Evolutionary conservation across 2,113 vertebrate genomes (phyloP).

Genomic region (Rhadina sibilatrix): DNA sequence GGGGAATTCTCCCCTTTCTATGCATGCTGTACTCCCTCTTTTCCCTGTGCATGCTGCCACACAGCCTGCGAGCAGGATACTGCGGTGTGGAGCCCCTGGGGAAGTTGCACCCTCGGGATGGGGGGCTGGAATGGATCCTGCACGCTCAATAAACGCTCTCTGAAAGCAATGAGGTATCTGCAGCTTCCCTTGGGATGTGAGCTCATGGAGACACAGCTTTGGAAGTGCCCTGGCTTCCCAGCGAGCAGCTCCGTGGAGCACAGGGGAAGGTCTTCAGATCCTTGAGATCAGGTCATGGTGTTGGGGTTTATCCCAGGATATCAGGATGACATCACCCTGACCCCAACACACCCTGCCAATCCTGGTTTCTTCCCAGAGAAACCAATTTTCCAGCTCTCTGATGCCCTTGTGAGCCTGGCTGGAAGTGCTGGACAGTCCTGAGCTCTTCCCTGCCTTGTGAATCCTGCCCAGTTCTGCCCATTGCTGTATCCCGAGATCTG

Average conservation of each 20-base stretch:
- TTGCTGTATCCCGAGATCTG: fast-evolving
- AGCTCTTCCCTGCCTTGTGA: too few relatives aligned
- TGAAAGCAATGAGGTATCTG: background rate
- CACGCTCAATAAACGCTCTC: fast-evolving
- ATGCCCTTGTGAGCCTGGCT: background rate
- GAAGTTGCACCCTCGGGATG: background rate
- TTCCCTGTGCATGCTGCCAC: background rate
- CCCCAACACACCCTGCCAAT: fast-evolving
- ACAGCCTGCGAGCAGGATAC: fast-evolving
- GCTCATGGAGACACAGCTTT: background rate
- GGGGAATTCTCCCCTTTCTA: background rate
- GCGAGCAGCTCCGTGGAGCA: fast-evolving
- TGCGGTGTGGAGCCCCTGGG: background rate
- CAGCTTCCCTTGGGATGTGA: background rate
- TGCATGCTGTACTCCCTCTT: background rate
- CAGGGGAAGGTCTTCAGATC: background rate
- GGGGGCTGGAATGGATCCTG: background rate
- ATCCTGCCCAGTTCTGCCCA: fast-evolving
- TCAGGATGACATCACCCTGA: too few relatives aligned
- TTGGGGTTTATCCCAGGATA: background rate
- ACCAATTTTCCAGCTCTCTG: background rate
- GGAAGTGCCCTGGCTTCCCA: background rate
- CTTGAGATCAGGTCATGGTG: background rate
- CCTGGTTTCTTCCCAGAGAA: background rate
- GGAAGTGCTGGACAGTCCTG: background rate